Conservation (phyloP, 1,140 invertebrate genomes). For the Bradysia coprophila region DNA sequence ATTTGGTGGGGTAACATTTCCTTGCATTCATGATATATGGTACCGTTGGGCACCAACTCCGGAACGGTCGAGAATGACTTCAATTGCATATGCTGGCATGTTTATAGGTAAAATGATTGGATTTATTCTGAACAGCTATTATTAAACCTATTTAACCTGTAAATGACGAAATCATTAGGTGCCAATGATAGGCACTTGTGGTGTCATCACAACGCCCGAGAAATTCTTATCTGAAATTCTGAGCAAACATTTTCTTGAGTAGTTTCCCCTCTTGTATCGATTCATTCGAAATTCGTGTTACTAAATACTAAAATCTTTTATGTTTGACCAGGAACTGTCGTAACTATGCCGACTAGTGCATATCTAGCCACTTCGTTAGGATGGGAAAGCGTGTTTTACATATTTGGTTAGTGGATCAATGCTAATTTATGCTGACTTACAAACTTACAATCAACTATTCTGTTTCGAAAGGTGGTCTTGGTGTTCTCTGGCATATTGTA, state of each 20-base stretch:
- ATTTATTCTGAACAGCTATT: too few species aligned
- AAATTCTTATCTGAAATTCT: too few species aligned
- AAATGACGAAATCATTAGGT: too few species aligned
- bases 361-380: slow-evolving; percentile 49
- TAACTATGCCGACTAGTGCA: slow-evolving; percentile 58
- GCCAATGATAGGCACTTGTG: too few species aligned
- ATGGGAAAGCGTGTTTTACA: slow-evolving; percentile 79
- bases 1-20: slow-evolving; percentile 83
- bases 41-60: slow-evolving; percentile 70
- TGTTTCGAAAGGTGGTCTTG: slow-evolving; percentile 44
- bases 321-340: slow-evolving; percentile 65
- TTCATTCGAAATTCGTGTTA: too few species aligned
- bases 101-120: slow-evolving; percentile 83
- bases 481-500: slow-evolving; percentile 46
- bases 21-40: slow-evolving; percentile 77
- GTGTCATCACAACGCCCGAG: too few species aligned
- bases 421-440: too few species aligned
- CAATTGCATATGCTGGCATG: slow-evolving; percentile 62
- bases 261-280: too few species aligned
- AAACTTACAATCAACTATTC: too few species aligned
- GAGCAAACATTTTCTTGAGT: too few species aligned
- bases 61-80: slow-evolving; percentile 59
- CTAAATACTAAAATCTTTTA: too few species aligned
- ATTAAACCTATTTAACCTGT: too few species aligned
- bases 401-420: slow-evolving; percentile 1